Conservation (phyloP, 1,140 invertebrate species). For the Cydia strobilella region DNA sequence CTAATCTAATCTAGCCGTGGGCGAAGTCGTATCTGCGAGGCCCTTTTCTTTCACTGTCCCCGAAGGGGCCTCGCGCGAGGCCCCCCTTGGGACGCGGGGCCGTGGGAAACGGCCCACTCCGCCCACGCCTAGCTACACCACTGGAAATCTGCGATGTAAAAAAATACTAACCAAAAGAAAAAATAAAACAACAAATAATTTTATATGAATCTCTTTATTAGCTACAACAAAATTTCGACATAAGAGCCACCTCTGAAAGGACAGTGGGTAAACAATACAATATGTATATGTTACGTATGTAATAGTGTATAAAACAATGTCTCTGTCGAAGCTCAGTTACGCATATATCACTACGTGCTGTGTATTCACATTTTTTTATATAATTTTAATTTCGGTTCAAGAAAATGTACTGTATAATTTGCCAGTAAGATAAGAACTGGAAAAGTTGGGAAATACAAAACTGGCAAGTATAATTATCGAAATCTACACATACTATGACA, state of each 20-base stretch:
- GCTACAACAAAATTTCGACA: slow-evolving; percentile 73
- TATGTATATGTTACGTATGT: slow-evolving; percentile 52
- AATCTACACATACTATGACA: too few relatives aligned
- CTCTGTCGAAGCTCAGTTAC: slow-evolving; percentile 72
- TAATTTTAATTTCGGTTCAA: slow-evolving; percentile 66
- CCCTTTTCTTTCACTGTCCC: too few relatives aligned
- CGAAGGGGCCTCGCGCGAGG: too few relatives aligned
- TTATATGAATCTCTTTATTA: slow-evolving; percentile 74
- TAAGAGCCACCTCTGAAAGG: slow-evolving; percentile 51
- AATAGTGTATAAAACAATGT: slow-evolving; percentile 75
- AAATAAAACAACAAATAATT: slow-evolving; percentile 48
- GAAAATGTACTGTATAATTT: background rate
- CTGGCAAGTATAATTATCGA: background rate
- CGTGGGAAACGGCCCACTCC: too few relatives aligned
- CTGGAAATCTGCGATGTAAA: too few relatives aligned
- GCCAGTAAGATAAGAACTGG: background rate
- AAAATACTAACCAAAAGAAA: background rate
- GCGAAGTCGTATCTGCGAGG: too few relatives aligned
- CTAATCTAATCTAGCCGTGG: too few relatives aligned
- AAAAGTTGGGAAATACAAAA: background rate
- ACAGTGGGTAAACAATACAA: slow-evolving; percentile 62
- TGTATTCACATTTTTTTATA: slow-evolving; percentile 63
- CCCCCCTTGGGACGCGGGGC: too few relatives aligned
- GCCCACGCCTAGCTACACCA: too few relatives aligned
- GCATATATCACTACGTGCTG: slow-evolving; percentile 75